Evolutionary conservation across 2,797 vertebrate genomes (phyloP).

Genomic region (Streptopelia turtur): DNA sequence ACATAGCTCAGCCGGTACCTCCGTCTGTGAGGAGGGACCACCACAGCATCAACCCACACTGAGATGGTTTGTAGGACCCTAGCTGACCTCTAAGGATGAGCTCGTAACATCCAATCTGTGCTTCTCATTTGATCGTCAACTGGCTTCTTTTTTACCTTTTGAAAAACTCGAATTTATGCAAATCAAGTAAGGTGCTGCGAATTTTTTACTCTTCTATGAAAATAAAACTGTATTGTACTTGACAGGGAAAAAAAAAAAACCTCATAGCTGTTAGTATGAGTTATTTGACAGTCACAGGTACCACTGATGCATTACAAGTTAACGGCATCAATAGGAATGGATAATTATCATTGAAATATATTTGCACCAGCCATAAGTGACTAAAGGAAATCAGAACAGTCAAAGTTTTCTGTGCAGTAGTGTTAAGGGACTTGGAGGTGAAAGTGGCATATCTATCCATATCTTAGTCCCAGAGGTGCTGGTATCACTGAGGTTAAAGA

Average conservation of each 20-base stretch:
- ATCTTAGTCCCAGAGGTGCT: neutral
- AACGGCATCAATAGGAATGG: neutral
- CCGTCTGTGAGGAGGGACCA: neutral
- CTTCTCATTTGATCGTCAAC: neutral
- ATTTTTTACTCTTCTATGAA: neutral
- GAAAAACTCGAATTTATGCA: neutral
- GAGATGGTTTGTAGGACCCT: fast-evolving
- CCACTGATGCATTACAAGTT: neutral
- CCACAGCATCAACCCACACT: fast-evolving
- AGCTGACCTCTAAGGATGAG: neutral
- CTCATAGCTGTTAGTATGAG: neutral
- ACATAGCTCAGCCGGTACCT: neutral
- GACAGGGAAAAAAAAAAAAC: neutral
- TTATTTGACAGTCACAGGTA: neutral
- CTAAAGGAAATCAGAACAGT: neutral
- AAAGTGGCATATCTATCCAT: neutral
- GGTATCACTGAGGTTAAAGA: neutral
- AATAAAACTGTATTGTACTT: neutral
- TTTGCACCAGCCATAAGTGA: neutral
- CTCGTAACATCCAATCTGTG: neutral
- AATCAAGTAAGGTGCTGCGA: neutral
- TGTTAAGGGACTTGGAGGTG: fast-evolving
- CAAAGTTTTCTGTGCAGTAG: neutral
- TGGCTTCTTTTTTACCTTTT: neutral
- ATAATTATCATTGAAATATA: neutral